A percentile compares a stretch with the other conserved stretches of the same genome.
These are phyloP conservation scores for Opisthocomus hoazin DNA, from an alignment of 2,113 vertebrate species.

Conservation along the genomic window DNA sequence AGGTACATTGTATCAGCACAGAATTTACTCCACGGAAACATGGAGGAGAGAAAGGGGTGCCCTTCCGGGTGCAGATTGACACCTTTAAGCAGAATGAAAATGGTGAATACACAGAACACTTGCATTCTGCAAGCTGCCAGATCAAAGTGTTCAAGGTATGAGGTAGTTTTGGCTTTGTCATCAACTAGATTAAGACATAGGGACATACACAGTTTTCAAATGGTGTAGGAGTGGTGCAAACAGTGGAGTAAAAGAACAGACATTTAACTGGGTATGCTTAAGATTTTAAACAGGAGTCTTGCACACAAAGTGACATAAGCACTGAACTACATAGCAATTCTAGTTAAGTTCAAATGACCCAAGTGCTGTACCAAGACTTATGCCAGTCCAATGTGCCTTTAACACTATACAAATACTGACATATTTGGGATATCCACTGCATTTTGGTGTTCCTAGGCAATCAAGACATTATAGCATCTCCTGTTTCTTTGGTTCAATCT, in stretches of 20 bases:
- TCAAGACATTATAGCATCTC: background rate
- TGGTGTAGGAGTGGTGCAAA: background rate
- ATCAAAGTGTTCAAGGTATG: conserved; percentile 97
- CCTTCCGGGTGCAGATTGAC: conserved; percentile 92
- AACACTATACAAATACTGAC: background rate
- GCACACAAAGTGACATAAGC: background rate
- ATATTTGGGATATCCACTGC: background rate
- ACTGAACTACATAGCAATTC: background rate
- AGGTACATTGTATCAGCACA: conserved; percentile 97
- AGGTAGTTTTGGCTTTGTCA: background rate
- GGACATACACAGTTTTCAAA: background rate
- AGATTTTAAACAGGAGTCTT: background rate
- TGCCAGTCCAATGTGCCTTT: background rate
- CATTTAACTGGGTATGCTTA: background rate
- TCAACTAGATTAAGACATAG: background rate
- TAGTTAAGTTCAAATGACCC: background rate
- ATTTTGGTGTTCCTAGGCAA: background rate
- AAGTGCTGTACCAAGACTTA: background rate
- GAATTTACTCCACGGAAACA: conserved; percentile 95
- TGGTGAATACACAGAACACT: conserved; percentile 85
- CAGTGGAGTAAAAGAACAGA: background rate
- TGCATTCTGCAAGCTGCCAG: conserved; percentile 93
- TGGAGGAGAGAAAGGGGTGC: conserved; percentile 93
- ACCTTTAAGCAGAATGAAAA: conserved; percentile 86
- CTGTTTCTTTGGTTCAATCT: background rate